Conservation (phyloP, 2,113 vertebrate genomes). For the Morone saxatilis region DNA sequence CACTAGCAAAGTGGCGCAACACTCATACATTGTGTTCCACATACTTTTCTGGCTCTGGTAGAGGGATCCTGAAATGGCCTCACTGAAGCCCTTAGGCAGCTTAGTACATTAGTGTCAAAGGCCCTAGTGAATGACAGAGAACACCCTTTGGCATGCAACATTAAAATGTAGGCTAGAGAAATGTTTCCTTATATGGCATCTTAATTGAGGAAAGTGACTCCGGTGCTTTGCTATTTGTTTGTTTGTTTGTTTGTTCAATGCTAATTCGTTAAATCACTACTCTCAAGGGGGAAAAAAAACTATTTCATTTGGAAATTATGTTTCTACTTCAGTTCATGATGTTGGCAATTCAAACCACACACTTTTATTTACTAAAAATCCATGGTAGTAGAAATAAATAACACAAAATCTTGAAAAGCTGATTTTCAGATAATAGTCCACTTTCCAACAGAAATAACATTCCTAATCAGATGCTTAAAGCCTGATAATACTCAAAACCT, state of each 20-base stretch:
- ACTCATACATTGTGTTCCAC: constrained; percentile 56
- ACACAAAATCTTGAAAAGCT: not conserved
- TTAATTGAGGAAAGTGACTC: constrained; percentile 43
- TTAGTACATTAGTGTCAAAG: constrained; percentile 80
- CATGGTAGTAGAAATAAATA: not conserved
- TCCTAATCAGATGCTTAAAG: not conserved
- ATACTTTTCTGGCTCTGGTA: constrained; percentile 49
- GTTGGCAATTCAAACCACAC: not conserved
- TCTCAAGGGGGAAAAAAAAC: not conserved
- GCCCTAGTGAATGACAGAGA: constrained; percentile 69
- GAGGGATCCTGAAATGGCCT: constrained; percentile 67
- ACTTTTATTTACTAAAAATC: not conserved
- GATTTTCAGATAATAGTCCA: not conserved
- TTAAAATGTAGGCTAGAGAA: constrained; percentile 66
- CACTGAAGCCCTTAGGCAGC: constrained; percentile 63
- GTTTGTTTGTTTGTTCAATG: constrained; percentile 44
- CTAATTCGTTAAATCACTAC: constrained; percentile 32
- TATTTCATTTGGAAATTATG: not conserved
- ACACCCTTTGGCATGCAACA: constrained; percentile 51
- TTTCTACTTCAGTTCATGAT: constrained; percentile 20
- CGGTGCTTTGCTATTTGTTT: constrained; percentile 40
- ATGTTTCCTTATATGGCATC: constrained; percentile 33
- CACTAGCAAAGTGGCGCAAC: constrained; percentile 48
- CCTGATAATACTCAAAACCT: not conserved
- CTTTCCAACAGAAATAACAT: not conserved